phyloP scores from a whole-genome alignment of 2,797 vertebrate species.

The Lophotriccus pileatus region DNA sequence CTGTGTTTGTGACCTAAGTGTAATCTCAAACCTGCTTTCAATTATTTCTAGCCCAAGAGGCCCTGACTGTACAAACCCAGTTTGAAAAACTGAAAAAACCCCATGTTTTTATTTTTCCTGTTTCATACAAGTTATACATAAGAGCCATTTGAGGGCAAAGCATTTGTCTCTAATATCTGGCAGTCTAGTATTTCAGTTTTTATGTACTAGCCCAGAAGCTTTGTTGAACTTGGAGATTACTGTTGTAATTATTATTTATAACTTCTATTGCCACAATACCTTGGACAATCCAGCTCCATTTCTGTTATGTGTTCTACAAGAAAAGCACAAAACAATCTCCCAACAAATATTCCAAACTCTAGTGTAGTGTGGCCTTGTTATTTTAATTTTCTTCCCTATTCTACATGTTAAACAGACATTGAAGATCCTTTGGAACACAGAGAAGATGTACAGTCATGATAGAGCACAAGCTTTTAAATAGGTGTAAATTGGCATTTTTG shows the following conservation, averaged over 20 bases:
- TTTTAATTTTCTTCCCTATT: background rate
- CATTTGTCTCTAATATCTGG: slow-evolving; percentile 40
- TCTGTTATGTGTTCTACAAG: background rate
- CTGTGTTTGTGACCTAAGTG: slow-evolving; percentile 63
- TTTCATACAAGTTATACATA: slow-evolving; percentile 35
- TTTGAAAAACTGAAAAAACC: slow-evolving; percentile 58
- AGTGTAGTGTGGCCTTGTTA: background rate
- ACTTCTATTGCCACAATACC: background rate
- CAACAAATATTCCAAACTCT: background rate
- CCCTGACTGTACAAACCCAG: slow-evolving; percentile 57
- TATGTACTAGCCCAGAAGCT: slow-evolving; percentile 43
- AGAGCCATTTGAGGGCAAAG: slow-evolving; percentile 39
- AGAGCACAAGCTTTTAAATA: background rate
- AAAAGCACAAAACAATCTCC: background rate
- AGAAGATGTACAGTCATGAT: background rate
- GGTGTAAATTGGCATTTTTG: background rate
- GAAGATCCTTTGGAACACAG: background rate
- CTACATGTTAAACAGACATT: background rate
- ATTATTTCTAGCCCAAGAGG: slow-evolving; percentile 74
- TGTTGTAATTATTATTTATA: slow-evolving; percentile 37
- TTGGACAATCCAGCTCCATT: background rate
- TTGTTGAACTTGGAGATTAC: slow-evolving; percentile 35
- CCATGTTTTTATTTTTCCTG: slow-evolving; percentile 21
- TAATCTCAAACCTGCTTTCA: slow-evolving; percentile 74
- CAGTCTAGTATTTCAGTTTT: slow-evolving; percentile 44